phyloP scores from a whole-genome alignment of 2,113 vertebrate species.

The Euleptes europaea region DNA sequence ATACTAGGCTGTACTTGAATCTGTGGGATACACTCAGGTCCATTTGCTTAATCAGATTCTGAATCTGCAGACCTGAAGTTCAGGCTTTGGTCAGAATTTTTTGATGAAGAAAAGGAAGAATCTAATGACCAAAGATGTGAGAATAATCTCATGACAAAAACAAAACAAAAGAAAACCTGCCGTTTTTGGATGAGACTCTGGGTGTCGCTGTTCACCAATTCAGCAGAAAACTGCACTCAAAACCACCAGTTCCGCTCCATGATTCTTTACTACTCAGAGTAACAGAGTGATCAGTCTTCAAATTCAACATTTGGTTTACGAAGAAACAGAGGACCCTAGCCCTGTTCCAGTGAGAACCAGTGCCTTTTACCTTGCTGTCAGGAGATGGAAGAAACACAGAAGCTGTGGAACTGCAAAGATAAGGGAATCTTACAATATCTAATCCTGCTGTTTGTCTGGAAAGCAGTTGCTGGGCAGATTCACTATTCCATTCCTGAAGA shows the following conservation, averaged over 20 bases:
- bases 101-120: background rate
- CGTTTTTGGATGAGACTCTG: slow-evolving; percentile 61
- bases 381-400: background rate
- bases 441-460: background rate
- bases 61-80: background rate
- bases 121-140: background rate
- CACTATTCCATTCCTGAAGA: slow-evolving; percentile 54
- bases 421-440: background rate
- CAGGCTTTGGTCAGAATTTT: background rate
- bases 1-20: background rate
- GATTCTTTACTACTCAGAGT: background rate
- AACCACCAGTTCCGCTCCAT: background rate
- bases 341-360: background rate
- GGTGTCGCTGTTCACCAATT: slow-evolving; percentile 70
- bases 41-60: background rate
- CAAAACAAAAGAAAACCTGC: slow-evolving; percentile 20
- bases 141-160: background rate
- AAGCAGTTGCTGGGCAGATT: slow-evolving; percentile 38
- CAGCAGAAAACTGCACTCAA: slow-evolving; percentile 33
- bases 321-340: background rate
- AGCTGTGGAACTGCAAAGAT: background rate
- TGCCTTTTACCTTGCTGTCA: background rate
- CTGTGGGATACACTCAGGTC: background rate
- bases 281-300: background rate
- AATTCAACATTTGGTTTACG: background rate